These are phyloP conservation scores for Noctua janthina DNA, from an alignment of 2,888 invertebrate species.

Conservation along the genomic window DNA sequence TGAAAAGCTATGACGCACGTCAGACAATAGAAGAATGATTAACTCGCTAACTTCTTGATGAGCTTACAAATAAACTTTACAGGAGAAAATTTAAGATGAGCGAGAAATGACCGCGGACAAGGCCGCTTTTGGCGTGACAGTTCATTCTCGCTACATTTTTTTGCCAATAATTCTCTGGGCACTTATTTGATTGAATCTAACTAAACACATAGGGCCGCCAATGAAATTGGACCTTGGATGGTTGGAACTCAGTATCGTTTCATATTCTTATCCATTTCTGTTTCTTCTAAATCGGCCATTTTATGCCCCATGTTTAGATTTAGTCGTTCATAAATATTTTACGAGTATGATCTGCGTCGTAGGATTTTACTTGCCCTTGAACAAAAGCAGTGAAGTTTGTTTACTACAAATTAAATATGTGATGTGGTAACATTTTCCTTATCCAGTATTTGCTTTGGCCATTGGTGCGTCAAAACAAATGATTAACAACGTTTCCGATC, in stretches of 20 bases:
- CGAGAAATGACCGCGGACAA: not conserved
- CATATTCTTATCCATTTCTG: not conserved
- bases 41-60: not conserved
- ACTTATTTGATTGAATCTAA: not conserved
- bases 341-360: constrained; percentile 25
- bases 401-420: constrained; percentile 31
- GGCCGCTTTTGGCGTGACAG: not conserved
- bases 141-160: not conserved
- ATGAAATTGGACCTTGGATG: not conserved
- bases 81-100: not conserved
- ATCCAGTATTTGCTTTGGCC: constrained; percentile 19
- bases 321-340: constrained; percentile 39
- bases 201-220: not conserved
- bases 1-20: not conserved
- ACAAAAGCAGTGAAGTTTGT: constrained; percentile 19
- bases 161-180: not conserved
- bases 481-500: constrained; percentile 24
- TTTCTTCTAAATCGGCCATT: not conserved
- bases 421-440: constrained; percentile 39
- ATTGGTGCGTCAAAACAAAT: constrained; percentile 36
- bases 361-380: constrained; percentile 23
- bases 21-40: not conserved
- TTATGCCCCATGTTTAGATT: not conserved
- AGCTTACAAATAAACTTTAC: not conserved
- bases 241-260: not conserved